A percentile compares a stretch with the other conserved stretches of the same genome.
Evolutionary conservation across 2,113 vertebrate species (phyloP).

Genomic region (Eretmochelys imbricata): DNA sequence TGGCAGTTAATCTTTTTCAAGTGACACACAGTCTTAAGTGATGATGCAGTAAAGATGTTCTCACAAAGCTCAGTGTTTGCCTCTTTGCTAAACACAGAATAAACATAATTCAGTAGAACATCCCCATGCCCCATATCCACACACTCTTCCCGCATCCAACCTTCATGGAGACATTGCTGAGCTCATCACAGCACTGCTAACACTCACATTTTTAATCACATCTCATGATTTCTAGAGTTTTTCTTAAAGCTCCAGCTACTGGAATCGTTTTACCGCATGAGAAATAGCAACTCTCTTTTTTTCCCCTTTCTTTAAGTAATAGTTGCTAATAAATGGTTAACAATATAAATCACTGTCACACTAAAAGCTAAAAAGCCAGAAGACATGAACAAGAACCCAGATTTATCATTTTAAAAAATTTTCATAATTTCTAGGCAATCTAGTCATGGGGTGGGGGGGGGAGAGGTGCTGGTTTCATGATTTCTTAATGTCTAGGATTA

Average conservation of each 20-base stretch:
- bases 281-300: background rate
- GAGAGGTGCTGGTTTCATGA: background rate
- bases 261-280: fast-evolving
- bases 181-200: background rate
- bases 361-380: background rate
- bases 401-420: background rate
- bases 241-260: background rate
- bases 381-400: background rate
- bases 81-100: background rate
- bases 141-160: background rate
- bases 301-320: background rate
- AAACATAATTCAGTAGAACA: background rate
- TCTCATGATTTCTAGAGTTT: background rate
- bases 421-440: background rate
- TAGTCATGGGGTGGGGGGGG: background rate
- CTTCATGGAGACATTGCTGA: background rate
- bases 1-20: background rate
- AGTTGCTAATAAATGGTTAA: background rate
- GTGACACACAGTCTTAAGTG: slow-evolving; percentile 23
- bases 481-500: background rate
- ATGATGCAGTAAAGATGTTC: background rate
- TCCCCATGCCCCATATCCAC: background rate
- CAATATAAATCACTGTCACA: background rate
- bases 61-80: background rate
- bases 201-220: background rate